These are phyloP conservation scores for Halcyon senegalensis DNA, from an alignment of 2,113 vertebrate genomes.

Conservation along the genomic window DNA sequence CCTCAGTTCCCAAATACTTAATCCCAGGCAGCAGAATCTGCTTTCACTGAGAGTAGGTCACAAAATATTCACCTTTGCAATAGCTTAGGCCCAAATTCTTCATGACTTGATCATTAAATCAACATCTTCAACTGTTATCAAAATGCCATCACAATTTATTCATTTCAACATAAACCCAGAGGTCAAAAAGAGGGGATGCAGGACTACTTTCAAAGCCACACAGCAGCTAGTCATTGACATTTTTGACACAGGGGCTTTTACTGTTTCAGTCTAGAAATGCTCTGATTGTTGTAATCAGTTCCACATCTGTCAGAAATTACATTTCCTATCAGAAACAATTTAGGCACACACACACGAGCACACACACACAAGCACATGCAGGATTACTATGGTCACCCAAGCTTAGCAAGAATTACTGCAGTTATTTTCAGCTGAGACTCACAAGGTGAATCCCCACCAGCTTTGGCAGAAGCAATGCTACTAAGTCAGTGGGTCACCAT, in stretches of 20 bases:
- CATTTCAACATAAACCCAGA: background rate
- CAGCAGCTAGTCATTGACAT: background rate
- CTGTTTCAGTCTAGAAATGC: background rate
- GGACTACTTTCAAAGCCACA: background rate
- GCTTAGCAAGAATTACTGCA: background rate
- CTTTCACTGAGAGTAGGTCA: background rate
- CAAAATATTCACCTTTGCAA: background rate
- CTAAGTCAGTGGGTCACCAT: background rate
- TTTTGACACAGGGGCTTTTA: background rate
- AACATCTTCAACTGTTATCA: background rate
- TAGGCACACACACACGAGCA: background rate
- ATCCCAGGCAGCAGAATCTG: background rate
- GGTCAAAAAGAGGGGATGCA: background rate
- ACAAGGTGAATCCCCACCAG: background rate
- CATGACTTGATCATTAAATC: background rate
- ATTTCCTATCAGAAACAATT: background rate
- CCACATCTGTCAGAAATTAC: background rate
- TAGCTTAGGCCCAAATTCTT: background rate
- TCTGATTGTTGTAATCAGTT: background rate
- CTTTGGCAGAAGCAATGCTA: background rate
- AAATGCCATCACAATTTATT: background rate
- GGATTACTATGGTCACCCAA: background rate
- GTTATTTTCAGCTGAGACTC: conserved; percentile 15
- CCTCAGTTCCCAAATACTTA: background rate
- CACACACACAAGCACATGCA: background rate